Conservation (phyloP, 2,113 vertebrate species). For the Tringa solitaria region DNA sequence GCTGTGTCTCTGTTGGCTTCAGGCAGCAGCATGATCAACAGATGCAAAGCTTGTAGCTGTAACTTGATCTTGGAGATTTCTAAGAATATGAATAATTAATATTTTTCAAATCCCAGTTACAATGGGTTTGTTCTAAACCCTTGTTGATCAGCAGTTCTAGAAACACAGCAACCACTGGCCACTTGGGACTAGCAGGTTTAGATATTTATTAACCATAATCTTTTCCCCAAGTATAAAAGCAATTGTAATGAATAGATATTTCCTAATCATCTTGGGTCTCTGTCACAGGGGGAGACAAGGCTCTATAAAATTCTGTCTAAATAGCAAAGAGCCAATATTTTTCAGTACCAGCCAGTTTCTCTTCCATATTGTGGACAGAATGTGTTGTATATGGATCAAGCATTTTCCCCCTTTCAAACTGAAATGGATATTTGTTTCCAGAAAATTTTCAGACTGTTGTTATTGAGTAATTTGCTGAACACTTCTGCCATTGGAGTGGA, state of each 20-base stretch:
- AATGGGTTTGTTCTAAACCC: background rate
- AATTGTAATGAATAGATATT: background rate
- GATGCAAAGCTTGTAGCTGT: conserved; percentile 92
- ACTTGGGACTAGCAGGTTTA: background rate
- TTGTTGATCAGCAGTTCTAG: background rate
- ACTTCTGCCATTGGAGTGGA: background rate
- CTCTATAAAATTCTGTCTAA: background rate
- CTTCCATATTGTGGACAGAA: background rate
- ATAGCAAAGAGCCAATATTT: background rate
- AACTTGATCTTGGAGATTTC: conserved; percentile 85
- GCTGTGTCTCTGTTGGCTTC: conserved; percentile 89
- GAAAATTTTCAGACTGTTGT: background rate
- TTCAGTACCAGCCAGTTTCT: background rate
- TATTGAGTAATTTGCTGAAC: background rate
- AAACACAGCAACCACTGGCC: background rate
- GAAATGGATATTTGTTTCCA: background rate
- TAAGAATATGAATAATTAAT: conserved; percentile 65
- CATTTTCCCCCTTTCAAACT: background rate
- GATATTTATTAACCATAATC: background rate
- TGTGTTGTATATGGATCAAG: background rate
- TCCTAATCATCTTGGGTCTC: background rate
- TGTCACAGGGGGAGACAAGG: background rate
- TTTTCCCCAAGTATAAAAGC: background rate
- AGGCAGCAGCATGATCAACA: conserved; percentile 90
- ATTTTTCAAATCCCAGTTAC: background rate